Evolutionary conservation across 2,113 vertebrate genomes (phyloP).

Genomic region (Coreoperca whiteheadi): DNA sequence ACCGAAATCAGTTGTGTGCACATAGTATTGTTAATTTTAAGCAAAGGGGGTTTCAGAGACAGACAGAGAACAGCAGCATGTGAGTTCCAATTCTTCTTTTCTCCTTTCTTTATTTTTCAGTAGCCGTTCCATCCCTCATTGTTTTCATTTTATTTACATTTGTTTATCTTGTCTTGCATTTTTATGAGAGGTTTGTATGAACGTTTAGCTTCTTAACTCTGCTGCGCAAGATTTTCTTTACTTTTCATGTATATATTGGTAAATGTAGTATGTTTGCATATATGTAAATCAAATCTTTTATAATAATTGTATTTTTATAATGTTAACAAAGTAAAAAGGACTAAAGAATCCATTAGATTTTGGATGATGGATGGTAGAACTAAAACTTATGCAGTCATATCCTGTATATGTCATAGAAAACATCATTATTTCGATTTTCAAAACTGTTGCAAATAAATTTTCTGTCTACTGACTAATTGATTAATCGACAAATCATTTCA

Average conservation of each 20-base stretch:
- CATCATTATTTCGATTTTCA: no score
- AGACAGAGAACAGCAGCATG: background rate
- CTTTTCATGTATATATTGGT: background rate
- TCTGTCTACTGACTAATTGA: no score
- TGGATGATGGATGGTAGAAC: background rate
- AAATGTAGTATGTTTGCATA: background rate
- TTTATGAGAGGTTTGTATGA: background rate
- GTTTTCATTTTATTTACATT: background rate
- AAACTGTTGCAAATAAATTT: no score
- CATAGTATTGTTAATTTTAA: conserved; percentile 21
- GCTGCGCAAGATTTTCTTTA: background rate
- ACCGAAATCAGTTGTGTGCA: conserved; percentile 40
- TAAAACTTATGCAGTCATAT: background rate
- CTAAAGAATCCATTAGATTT: background rate
- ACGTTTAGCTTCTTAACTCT: background rate
- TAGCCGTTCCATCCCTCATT: no score
- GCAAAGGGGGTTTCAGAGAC: conserved; percentile 9
- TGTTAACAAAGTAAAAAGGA: background rate
- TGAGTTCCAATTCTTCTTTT: background rate
- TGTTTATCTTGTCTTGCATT: background rate
- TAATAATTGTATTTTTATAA: background rate
- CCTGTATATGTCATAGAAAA: background rate
- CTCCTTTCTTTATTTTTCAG: background rate
- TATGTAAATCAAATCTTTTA: background rate
- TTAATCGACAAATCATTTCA: no score